A percentile compares a stretch with the other conserved stretches of the same genome.
Conservation (phyloP, 2,113 vertebrate species). For the Apaloderma vittatum region DNA sequence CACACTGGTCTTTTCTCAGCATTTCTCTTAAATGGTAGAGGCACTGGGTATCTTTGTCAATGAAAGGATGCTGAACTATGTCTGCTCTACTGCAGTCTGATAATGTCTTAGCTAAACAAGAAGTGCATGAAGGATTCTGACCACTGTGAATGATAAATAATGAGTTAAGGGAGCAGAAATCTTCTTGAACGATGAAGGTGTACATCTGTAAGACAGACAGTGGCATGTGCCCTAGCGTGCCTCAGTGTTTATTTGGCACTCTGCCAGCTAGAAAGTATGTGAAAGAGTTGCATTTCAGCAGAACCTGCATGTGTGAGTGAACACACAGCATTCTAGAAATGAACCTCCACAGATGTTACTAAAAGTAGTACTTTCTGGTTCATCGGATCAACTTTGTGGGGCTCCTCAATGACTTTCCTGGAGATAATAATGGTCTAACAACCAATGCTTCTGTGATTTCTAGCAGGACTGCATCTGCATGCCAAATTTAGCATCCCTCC, state of each 20-base stretch:
- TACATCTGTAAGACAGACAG: neutral
- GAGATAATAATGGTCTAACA: neutral
- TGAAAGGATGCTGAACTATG: neutral
- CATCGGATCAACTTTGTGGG: neutral
- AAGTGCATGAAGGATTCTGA: neutral
- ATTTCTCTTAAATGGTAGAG: neutral
- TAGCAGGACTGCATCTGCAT: neutral
- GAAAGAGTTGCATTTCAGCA: neutral
- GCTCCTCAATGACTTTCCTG: neutral
- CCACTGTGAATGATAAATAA: neutral
- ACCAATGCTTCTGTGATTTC: neutral
- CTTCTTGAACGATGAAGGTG: neutral
- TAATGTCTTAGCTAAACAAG: neutral
- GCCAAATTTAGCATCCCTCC: neutral
- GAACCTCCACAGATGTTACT: neutral
- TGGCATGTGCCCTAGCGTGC: neutral
- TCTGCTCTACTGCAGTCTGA: neutral
- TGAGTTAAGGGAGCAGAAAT: neutral
- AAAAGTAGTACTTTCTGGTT: neutral
- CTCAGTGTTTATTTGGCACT: neutral
- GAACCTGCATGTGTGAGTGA: fast-evolving
- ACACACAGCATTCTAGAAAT: neutral
- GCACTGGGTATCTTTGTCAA: neutral
- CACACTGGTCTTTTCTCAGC: neutral
- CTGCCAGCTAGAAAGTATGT: neutral